A percentile compares a stretch with the other conserved stretches of the same genome.
Conservation (phyloP, 1,140 invertebrate species). For the Drosophila guanche region DNA sequence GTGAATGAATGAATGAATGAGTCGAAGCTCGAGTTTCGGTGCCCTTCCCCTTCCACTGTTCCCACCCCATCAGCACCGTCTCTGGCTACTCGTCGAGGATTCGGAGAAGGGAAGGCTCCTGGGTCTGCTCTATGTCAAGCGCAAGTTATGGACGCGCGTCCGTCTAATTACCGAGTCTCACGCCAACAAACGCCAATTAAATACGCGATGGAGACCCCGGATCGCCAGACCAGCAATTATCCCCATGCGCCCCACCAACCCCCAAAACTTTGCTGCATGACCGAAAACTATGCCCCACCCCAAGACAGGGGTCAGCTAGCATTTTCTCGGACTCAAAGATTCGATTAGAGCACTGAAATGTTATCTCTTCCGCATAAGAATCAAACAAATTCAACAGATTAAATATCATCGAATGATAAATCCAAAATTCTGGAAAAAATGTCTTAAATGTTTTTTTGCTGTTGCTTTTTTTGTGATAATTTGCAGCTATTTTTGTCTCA, state of each 20-base stretch:
- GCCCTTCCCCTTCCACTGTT: neutral
- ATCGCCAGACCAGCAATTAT: conserved; percentile 2
- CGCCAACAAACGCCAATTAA: conserved; percentile 26
- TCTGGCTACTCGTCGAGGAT: neutral
- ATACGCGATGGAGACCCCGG: conserved; percentile 1
- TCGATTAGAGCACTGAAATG: too few species aligned
- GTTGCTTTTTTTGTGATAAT: too few species aligned
- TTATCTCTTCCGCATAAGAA: too few species aligned
- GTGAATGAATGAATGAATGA: conserved; percentile 38
- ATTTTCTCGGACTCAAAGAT: too few species aligned
- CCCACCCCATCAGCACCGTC: neutral
- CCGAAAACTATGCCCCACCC: too few species aligned
- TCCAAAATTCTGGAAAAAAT: too few species aligned
- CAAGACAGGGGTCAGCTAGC: too few species aligned
- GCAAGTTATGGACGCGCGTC: conserved; percentile 13
- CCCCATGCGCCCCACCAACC: too few species aligned
- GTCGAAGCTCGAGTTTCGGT: conserved; percentile 27
- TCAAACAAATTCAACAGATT: too few species aligned
- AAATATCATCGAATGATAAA: too few species aligned
- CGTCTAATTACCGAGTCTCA: conserved; percentile 23
- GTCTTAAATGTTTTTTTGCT: too few species aligned
- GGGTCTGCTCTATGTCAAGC: conserved; percentile 2
- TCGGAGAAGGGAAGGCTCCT: neutral
- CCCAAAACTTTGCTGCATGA: conserved; percentile 8
- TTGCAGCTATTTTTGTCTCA: too few species aligned